Base-by-base conservation (phyloP, 2,888 invertebrate species). In the Ischnura elegans region DNA sequence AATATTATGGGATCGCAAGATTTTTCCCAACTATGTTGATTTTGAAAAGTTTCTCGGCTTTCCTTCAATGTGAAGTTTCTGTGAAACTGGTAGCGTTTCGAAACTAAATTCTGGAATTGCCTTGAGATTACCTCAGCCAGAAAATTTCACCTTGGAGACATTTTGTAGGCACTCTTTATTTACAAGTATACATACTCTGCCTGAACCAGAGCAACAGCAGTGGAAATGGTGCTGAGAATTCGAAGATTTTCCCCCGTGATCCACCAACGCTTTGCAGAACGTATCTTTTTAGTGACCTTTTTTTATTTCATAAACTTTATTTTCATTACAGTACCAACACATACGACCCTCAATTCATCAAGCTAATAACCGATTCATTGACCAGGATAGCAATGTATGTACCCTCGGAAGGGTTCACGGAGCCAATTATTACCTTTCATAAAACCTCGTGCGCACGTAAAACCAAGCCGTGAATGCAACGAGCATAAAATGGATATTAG, bases 351-450 rank as follows among this genome's bases (percentile, higher is more conserved):
- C 13, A 76, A 36, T 76, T 36, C 36, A 10, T 16, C 6, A 76
- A 36, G 76, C 76, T 76, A 76, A 76, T 76, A 76, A 76, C 76
- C 36, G n/a, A 76, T 29, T 10, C 76, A 76, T 76, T 76, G 36
- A 29, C 25, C 36, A 76, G 36, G 29, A 25, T 13, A 36, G 4
- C 2, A 29, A 36, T 36, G 76, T 21, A 61, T n/a, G 47, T 1
- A 61, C 76, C 36, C 29, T 13, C 10, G 2, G 76, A 36, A 76
- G 29, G 5, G 76, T 36, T 1, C 36, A 29, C 76, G 10, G n/a
- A 25, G 76, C 10, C 36, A 76, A n/a, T 76, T 61, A 61, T 21
- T 76, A 13, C 76, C 29, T 5, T 36, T 76, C 13, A 13, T 29
- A 13, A 8, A 36, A 13, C 36, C 76, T 36, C 36, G 5, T 5